Evolutionary conservation across 2,888 invertebrate genomes (phyloP), one percentile per base, ranked within the genome.

Genomic region (Troides oblongomaculatus): DNA sequence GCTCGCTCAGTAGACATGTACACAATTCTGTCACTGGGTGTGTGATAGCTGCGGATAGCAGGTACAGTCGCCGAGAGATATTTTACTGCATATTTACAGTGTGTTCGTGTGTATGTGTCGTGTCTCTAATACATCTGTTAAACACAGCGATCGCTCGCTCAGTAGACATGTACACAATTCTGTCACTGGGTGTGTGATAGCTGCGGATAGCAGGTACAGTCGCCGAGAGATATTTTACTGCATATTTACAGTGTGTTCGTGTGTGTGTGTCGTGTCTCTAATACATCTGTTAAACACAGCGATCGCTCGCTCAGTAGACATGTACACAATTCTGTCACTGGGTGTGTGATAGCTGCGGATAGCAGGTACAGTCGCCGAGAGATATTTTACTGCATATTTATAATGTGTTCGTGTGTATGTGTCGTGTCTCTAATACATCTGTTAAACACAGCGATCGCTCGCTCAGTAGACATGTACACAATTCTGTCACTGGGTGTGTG

Each of bases 241-340:
- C 21, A 21, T 21, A 21, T 21, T 21, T 21, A 21, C 21, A 21
- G 21, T 21, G 21, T 21, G 21, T 21, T 21, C n/a, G n/a, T 21
- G 21, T 21, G 21, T 21, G 21, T 21, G 21, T 21, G 21, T 21
- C 21, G 21, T 21, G 21, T 21, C 21, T 21, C 21, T 21, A 21
- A 21, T 21, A 21, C 21, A 21, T 21, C 21, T 21, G 21, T 21
- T 21, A 21, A 21, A 21, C 21, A 1, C 21, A 21, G 21, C 21
- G 21, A 21, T 21, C 21, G 21, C 21, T 68, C 6, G 39, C 64
- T 70, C 72, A 72, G 74, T 71, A 68, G 74, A 72, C 71, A 74
- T 61, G 72, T 74, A 23, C 14, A 2, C 6, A 43, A 72, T 73
- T 75, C 74, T 78, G 77, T 76, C 79, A 78, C 76, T 78, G 76